Evolutionary conservation across 2,113 vertebrate genomes (phyloP).

Genomic region (Cryptomyrus ogoouensis): DNA sequence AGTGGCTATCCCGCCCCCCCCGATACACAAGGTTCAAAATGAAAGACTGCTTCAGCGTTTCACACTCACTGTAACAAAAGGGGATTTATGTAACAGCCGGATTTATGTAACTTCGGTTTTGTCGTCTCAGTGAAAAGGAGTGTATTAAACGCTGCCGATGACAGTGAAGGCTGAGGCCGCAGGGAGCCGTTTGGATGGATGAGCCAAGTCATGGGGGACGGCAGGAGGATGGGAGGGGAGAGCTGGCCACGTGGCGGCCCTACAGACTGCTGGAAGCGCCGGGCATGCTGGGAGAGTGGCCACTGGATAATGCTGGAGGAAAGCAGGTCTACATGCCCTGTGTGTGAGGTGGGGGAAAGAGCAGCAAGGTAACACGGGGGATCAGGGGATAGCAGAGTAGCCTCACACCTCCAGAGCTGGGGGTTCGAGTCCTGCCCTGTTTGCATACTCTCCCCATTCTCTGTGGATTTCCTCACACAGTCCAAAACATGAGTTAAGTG

Average conservation of each 20-base stretch:
- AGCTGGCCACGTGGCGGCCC: not conserved
- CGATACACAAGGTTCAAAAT: not conserved
- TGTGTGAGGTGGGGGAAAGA: not conserved
- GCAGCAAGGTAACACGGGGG: not conserved
- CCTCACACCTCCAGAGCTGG: not conserved
- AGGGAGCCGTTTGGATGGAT: not conserved
- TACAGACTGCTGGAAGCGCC: not conserved
- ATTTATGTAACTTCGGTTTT: conserved; percentile 6
- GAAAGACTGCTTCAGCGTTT: not conserved
- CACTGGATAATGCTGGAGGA: not conserved
- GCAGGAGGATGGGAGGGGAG: not conserved
- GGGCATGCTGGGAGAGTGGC: not conserved
- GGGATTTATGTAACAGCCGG: not conserved
- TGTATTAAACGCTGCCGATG: not conserved
- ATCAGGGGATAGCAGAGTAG: not conserved
- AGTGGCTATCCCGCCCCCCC: not conserved
- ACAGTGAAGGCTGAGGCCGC: not conserved
- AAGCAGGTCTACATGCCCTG: not conserved
- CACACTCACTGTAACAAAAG: not conserved
- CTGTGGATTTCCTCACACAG: not conserved
- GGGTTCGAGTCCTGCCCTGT: not conserved
- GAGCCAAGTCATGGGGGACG: conserved; percentile 20
- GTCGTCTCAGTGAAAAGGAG: not conserved
- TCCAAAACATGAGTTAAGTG: not conserved
- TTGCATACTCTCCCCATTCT: not conserved